A percentile compares a stretch with the other conserved stretches of the same genome.
These are phyloP conservation scores for Scaptomyza cyrtandrae DNA, from an alignment of 2,888 invertebrate species.

Conservation along the genomic window DNA sequence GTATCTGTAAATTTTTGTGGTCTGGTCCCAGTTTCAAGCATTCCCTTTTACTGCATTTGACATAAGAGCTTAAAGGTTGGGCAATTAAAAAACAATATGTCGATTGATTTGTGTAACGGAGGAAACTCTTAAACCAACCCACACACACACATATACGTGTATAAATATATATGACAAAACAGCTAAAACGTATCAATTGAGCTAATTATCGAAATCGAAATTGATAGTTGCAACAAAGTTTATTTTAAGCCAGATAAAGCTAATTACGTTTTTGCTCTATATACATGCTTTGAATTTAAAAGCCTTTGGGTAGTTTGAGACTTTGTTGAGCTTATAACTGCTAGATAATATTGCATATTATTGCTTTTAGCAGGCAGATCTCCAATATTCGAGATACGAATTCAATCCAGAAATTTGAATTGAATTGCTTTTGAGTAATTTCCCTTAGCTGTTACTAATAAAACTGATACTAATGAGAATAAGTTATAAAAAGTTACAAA, in stretches of 20 bases:
- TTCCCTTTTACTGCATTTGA: slow-evolving; percentile 58
- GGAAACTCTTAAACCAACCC: slow-evolving; percentile 8
- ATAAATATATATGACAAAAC: not conserved
- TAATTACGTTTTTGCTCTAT: not conserved
- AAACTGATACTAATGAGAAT: not conserved
- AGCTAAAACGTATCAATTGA: slow-evolving; percentile 7
- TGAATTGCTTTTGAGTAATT: no score
- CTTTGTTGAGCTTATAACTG: not conserved
- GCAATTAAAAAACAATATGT: not conserved
- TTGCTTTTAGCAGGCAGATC: not conserved
- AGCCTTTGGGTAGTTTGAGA: not conserved
- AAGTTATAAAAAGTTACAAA: not conserved
- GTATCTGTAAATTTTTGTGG: not conserved
- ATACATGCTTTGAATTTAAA: not conserved
- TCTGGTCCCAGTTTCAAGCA: slow-evolving; percentile 27
- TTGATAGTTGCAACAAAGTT: not conserved
- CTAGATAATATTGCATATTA: not conserved
- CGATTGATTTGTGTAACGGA: slow-evolving; percentile 19
- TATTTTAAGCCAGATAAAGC: not conserved
- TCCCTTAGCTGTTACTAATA: no score
- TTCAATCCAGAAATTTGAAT: no score
- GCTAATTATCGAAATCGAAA: slow-evolving; percentile 2
- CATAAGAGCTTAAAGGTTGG: slow-evolving; percentile 52
- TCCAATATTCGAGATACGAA: not conserved
- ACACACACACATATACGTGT: not conserved